Conservation (phyloP, 2,888 invertebrate species). For the Alentia gelatinosa region DNA sequence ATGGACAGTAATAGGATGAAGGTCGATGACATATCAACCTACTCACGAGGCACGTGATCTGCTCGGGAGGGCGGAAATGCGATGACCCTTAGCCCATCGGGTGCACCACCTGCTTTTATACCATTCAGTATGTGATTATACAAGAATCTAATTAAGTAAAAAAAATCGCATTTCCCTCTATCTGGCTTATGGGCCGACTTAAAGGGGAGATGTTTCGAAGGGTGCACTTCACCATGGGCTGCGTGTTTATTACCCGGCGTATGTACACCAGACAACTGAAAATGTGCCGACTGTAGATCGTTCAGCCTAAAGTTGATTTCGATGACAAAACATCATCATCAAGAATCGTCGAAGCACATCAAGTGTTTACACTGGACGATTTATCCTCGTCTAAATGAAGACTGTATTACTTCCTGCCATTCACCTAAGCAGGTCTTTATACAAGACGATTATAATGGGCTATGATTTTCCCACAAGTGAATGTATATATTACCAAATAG, state of each 20-base stretch:
- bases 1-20: neutral
- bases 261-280: no score
- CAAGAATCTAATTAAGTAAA: neutral
- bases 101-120: neutral
- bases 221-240: neutral
- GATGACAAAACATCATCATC: neutral
- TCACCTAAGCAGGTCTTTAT: no score
- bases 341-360: no score
- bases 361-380: no score
- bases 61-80: neutral
- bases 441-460: no score
- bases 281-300: no score
- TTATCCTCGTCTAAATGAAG: no score
- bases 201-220: neutral
- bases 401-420: no score
- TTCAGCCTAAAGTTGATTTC: no score
- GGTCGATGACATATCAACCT: neutral
- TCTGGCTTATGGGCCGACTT: neutral
- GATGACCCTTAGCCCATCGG: neutral
- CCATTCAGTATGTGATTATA: neutral
- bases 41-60: neutral
- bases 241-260: no score
- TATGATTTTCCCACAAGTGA: no score
- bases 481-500: no score
- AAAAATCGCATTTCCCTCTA: neutral